phyloP scores from a whole-genome alignment of 2,113 vertebrate genomes.

The Eira barbara region DNA sequence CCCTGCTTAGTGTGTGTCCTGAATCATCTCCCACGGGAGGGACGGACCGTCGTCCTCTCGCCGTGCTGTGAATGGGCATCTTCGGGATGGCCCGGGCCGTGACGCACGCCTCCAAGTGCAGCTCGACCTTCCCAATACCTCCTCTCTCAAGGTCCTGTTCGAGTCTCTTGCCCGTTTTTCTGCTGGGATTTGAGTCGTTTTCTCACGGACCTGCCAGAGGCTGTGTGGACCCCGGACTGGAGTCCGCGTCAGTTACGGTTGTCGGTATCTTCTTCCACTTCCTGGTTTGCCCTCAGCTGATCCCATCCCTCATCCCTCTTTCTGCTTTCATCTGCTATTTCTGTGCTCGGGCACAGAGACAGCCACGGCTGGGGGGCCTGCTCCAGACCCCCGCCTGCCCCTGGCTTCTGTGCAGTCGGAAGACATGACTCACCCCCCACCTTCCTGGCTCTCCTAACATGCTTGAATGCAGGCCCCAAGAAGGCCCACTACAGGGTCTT shows the following conservation, averaged over 20 bases:
- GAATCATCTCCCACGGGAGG: rapidly evolving
- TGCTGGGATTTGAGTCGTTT: background rate
- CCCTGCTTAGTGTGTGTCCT: rapidly evolving
- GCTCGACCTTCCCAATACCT: no score
- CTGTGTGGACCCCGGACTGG: rapidly evolving
- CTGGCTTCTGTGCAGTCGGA: background rate
- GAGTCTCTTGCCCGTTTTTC: background rate
- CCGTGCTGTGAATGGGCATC: rapidly evolving
- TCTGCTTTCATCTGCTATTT: background rate
- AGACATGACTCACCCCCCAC: background rate
- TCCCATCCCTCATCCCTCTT: background rate
- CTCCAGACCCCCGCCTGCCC: rapidly evolving
- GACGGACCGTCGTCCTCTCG: rapidly evolving
- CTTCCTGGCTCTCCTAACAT: no score
- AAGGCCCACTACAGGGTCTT: background rate
- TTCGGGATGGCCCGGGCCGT: rapidly evolving
- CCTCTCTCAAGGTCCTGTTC: background rate
- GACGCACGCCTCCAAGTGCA: rapidly evolving
- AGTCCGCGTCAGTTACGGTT: rapidly evolving
- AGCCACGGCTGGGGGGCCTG: rapidly evolving
- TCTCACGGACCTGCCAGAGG: background rate
- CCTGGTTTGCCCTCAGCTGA: background rate
- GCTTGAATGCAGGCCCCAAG: background rate
- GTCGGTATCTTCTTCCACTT: background rate
- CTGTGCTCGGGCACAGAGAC: background rate